These are phyloP conservation scores for Pristionchus exspectatus DNA, from an alignment of 2,888 invertebrate genomes.

Conservation along the genomic window DNA sequence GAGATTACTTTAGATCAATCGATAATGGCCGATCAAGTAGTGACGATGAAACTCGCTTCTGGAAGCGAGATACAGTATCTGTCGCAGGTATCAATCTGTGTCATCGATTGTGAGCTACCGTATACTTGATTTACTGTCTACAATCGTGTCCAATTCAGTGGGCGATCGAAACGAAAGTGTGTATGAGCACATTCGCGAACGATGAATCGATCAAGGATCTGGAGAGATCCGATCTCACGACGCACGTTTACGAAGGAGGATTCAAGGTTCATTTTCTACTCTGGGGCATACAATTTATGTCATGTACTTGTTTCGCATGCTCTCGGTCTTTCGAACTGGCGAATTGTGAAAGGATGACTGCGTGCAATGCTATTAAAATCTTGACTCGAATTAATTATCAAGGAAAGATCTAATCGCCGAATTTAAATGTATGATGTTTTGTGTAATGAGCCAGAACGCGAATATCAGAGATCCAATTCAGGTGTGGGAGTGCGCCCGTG, in stretches of 20 bases:
- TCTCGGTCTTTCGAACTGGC: not conserved
- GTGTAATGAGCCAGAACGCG: not conserved
- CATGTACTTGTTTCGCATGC: no score
- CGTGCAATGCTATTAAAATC: no score
- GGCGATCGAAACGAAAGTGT: slow-evolving; percentile 17
- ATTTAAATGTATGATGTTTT: no score
- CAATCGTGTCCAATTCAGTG: slow-evolving; percentile 15
- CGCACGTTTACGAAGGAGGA: slow-evolving; percentile 84
- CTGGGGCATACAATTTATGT: no score
- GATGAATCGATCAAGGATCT: slow-evolving; percentile 40
- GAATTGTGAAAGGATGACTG: not conserved
- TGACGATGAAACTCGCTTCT: slow-evolving; percentile 30
- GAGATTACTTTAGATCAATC: not conserved
- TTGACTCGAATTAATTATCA: no score
- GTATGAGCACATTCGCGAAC: not conserved
- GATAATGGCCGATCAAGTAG: slow-evolving; percentile 33
- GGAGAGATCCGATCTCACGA: slow-evolving; percentile 69
- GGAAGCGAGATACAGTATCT: slow-evolving; percentile 42
- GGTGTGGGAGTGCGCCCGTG: slow-evolving; percentile 92
- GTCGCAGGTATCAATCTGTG: slow-evolving; percentile 7
- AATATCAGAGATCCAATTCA: slow-evolving; percentile 27
- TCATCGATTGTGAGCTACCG: not conserved
- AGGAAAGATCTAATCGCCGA: no score
- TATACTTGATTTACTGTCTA: not conserved
- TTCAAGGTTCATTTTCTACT: slow-evolving; percentile 85